These are phyloP conservation scores for Varanus komodoensis DNA, from an alignment of 2,113 vertebrate species.

Conservation along the genomic window DNA sequence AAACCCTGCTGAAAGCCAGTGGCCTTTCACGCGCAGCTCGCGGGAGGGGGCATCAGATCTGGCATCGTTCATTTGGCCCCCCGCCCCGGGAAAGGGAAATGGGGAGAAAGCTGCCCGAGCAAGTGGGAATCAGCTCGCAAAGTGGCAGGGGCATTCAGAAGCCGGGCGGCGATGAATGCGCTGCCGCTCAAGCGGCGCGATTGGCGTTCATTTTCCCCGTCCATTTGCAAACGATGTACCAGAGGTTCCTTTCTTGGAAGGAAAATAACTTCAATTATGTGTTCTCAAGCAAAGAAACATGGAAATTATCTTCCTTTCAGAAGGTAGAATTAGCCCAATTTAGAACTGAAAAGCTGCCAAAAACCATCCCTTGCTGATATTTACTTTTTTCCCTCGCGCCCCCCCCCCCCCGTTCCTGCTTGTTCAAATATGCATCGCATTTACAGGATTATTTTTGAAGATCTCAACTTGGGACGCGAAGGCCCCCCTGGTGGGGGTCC, in stretches of 20 bases:
- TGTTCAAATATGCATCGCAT: conserved; percentile 63
- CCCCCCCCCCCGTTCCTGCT: conserved; percentile 12
- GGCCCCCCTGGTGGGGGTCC: background rate
- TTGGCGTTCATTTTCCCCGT: conserved; percentile 69
- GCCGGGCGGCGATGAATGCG: conserved; percentile 61
- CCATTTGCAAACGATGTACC: conserved; percentile 74
- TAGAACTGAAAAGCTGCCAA: conserved; percentile 77
- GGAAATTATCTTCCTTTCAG: conserved; percentile 82
- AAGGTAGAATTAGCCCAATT: conserved; percentile 79
- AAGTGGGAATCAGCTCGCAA: conserved; percentile 41
- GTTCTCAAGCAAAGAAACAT: conserved; percentile 77
- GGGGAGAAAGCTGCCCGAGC: conserved; percentile 18
- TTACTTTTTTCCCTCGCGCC: conserved; percentile 19
- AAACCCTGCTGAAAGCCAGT: conserved; percentile 27
- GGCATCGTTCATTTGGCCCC: background rate
- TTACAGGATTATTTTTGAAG: conserved; percentile 4
- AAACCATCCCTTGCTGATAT: conserved; percentile 69
- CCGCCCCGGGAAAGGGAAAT: no score
- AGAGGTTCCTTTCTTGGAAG: conserved; percentile 69
- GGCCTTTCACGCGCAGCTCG: conserved; percentile 1
- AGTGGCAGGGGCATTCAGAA: conserved; percentile 59
- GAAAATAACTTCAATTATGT: conserved; percentile 82
- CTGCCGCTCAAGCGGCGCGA: conserved; percentile 46
- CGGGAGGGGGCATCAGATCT: conserved; percentile 30
- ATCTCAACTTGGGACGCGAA: background rate